phyloP scores from a whole-genome alignment of 1,140 invertebrate genomes.

The Pomacea maculata region DNA sequence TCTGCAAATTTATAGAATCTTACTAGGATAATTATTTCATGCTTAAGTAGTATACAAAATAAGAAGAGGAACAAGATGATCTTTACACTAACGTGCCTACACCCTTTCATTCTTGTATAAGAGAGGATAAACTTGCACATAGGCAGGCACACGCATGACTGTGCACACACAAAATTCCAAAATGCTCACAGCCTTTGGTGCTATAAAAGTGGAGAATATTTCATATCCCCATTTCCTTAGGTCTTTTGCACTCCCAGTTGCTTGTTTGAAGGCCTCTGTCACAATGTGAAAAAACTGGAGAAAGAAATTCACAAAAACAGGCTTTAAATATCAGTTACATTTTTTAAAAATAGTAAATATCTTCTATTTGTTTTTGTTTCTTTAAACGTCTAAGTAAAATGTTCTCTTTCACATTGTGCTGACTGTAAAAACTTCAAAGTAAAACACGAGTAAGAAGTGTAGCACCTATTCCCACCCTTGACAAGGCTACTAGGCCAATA shows the following conservation, averaged over 20 bases:
- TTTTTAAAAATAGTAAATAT: not conserved
- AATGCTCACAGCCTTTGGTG: constrained; percentile 81
- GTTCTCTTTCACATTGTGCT: no score
- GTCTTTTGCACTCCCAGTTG: constrained; percentile 85
- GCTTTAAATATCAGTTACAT: not conserved
- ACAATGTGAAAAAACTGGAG: constrained; percentile 87
- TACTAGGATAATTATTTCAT: no score
- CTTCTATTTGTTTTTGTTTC: no score
- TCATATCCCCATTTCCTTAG: constrained; percentile 97
- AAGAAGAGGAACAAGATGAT: no score
- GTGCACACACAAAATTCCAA: not conserved
- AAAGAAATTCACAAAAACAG: not conserved
- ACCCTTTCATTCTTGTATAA: not conserved
- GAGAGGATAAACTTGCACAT: not conserved
- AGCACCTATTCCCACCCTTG: no score
- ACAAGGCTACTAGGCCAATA: no score
- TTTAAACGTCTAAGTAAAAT: no score
- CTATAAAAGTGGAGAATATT: constrained; percentile 95
- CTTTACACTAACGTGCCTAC: no score
- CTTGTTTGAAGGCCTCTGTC: constrained; percentile 84
- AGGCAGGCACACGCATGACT: not conserved
- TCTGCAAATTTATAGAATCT: no score
- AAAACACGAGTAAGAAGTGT: no score
- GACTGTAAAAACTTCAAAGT: no score
- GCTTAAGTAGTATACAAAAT: no score